These are phyloP conservation scores for Glyptemys insculpta DNA, from an alignment of 2,797 vertebrate genomes.

Conservation along the genomic window DNA sequence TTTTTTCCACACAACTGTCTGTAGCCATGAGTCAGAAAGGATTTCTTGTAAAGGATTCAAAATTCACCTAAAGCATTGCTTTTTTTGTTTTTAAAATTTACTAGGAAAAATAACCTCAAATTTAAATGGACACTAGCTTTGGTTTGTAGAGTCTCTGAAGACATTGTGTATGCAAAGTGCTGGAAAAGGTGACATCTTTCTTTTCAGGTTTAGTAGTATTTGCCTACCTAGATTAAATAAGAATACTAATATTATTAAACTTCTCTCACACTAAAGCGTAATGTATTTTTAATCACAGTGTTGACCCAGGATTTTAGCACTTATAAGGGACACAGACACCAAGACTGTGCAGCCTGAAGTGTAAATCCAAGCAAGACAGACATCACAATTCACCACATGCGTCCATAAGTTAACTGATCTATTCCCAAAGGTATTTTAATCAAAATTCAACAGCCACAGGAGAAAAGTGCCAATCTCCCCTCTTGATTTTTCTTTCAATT, in stretches of 20 bases:
- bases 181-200: neutral
- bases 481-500: constrained; percentile 34
- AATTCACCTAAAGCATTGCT: neutral
- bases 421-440: constrained; percentile 4
- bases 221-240: neutral
- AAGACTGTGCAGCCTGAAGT: neutral
- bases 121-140: neutral
- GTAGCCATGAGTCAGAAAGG: neutral
- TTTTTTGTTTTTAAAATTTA: neutral
- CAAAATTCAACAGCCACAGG: constrained; percentile 13
- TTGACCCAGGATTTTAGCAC: constrained; percentile 2
- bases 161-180: fast-evolving
- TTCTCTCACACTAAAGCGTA: neutral
- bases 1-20: neutral
- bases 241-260: neutral
- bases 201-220: neutral
- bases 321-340: neutral
- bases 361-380: neutral
- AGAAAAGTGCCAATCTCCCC: neutral
- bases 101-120: neutral
- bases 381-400: neutral
- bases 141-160: neutral
- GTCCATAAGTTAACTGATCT: fast-evolving
- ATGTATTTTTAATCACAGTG: neutral
- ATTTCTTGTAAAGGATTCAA: neutral